Evolutionary conservation across 2,797 vertebrate genomes (phyloP).

Genomic region (Mormyrops attenuatus): DNA sequence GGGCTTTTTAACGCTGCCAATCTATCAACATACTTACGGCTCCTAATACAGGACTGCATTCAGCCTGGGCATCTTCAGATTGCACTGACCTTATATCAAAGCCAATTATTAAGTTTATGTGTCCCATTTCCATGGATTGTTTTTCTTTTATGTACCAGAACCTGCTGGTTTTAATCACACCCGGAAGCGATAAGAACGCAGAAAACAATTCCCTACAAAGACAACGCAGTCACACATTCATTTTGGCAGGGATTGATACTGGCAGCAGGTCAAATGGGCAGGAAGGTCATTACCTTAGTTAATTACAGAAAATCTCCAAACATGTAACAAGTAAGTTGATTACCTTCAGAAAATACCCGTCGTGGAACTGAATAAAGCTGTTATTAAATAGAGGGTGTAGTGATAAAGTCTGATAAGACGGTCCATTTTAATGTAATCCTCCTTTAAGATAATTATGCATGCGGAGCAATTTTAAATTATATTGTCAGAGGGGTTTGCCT

Average conservation of each 20-base stretch:
- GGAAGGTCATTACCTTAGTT: neutral
- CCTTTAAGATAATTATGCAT: neutral
- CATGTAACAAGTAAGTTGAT: slow-evolving; percentile 1
- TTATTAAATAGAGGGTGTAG: neutral
- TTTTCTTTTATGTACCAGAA: neutral
- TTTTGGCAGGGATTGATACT: neutral
- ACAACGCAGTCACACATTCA: neutral
- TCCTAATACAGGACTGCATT: neutral
- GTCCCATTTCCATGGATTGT: neutral
- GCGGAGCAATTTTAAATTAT: neutral
- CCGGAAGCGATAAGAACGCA: neutral
- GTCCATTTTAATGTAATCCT: slow-evolving; percentile 4
- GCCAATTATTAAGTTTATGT: neutral
- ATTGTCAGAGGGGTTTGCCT: neutral
- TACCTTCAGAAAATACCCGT: neutral
- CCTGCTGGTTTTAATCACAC: neutral
- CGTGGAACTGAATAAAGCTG: neutral
- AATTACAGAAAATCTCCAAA: neutral
- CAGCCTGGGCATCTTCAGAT: neutral
- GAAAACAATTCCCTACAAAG: neutral
- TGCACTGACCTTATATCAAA: neutral
- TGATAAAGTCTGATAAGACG: neutral
- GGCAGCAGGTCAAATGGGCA: neutral
- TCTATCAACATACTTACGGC: neutral
- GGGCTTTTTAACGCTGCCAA: neutral